phyloP scores from a whole-genome alignment of 2,888 invertebrate species.

The Dermolepida albohirtum region DNA sequence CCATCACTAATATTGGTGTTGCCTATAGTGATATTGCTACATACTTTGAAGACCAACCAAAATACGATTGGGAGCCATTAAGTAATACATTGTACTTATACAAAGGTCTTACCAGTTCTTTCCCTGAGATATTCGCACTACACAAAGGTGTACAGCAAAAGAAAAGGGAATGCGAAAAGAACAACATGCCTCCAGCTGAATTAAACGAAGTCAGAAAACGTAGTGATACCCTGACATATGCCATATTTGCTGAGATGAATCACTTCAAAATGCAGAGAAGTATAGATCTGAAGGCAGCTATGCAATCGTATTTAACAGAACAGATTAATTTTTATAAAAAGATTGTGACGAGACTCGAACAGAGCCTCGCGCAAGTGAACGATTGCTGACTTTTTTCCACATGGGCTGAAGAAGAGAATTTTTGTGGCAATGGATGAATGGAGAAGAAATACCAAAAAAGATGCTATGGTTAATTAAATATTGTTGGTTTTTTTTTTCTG shows the following conservation, averaged over 20 bases:
- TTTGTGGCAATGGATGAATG: background rate
- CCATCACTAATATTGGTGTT: constrained; percentile 84
- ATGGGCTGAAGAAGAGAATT: background rate
- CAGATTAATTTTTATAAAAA: constrained; percentile 94
- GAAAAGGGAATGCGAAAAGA: constrained; percentile 88
- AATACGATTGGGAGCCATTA: constrained; percentile 90
- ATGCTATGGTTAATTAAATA: constrained; percentile 4
- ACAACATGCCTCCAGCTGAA: constrained; percentile 84
- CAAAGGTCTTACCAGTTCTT: constrained; percentile 89
- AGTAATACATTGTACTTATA: constrained; percentile 94
- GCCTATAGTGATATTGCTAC: constrained; percentile 91
- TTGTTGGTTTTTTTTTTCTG: constrained; percentile 1
- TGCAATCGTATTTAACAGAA: constrained; percentile 86
- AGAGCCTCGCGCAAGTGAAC: constrained; percentile 17
- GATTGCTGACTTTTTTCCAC: constrained; percentile 8
- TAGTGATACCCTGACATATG: constrained; percentile 92
- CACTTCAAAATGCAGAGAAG: constrained; percentile 92
- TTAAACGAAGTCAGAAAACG: constrained; percentile 84
- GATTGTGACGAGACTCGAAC: constrained; percentile 79
- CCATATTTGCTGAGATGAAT: constrained; percentile 92
- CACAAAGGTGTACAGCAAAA: constrained; percentile 93
- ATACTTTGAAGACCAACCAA: constrained; percentile 91
- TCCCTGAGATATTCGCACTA: constrained; percentile 90
- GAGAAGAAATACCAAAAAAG: constrained; percentile 24
- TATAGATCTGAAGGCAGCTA: constrained; percentile 84